These are phyloP conservation scores for Opisthocomus hoazin DNA, from an alignment of 2,113 vertebrate genomes.

Conservation along the genomic window DNA sequence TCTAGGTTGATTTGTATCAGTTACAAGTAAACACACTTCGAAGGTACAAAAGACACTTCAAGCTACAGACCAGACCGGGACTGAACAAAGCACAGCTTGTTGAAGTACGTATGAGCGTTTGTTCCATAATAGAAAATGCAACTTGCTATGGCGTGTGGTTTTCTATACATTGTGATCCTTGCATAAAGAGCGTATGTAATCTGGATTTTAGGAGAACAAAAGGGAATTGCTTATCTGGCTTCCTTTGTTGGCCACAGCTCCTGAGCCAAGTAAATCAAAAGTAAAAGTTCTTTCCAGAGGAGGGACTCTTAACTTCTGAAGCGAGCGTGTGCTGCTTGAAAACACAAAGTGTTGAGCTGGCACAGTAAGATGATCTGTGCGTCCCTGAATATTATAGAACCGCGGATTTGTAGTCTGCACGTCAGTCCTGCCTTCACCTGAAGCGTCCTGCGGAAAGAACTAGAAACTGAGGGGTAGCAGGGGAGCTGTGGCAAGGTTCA, in stretches of 20 bases:
- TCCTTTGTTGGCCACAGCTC: neutral
- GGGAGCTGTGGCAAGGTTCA: neutral
- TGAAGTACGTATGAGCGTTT: slow-evolving; percentile 74
- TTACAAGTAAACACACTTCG: slow-evolving; percentile 85
- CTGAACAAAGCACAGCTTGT: slow-evolving; percentile 87
- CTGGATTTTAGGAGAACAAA: slow-evolving; percentile 16
- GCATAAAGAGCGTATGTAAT: neutral
- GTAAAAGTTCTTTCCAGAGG: neutral
- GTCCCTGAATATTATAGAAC: neutral
- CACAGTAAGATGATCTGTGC: neutral
- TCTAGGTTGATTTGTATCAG: slow-evolving; percentile 82
- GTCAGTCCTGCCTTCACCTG: neutral
- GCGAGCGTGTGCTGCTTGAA: neutral
- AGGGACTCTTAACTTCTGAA: neutral
- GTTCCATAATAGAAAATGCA: slow-evolving; percentile 3
- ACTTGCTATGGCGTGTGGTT: neutral
- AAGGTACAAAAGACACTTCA: slow-evolving; percentile 86
- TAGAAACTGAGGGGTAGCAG: neutral
- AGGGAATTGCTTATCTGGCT: slow-evolving; percentile 6
- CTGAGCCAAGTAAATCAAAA: slow-evolving; percentile 3
- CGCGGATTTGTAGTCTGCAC: neutral
- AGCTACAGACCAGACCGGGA: slow-evolving; percentile 82
- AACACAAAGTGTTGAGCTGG: neutral
- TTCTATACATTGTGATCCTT: neutral
- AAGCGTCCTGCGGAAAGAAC: neutral